Conservation (phyloP, 2,888 invertebrate genomes). For the Microctonus aethiopoides region DNA sequence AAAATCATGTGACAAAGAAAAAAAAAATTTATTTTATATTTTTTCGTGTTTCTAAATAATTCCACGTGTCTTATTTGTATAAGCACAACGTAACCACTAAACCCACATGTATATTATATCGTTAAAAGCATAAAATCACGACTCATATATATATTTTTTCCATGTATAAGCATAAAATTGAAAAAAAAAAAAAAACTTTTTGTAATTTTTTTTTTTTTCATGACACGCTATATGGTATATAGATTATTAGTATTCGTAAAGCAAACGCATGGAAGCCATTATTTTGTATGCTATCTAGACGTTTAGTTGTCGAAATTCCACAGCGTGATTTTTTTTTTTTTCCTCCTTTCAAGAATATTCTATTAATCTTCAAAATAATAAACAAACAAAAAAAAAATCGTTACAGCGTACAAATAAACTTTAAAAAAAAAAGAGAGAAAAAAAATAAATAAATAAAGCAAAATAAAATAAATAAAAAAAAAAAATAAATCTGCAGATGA, state of each 20-base stretch:
- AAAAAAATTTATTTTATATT: too few species aligned
- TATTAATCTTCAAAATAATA: slow-evolving; percentile 16
- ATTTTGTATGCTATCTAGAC: slow-evolving; percentile 55
- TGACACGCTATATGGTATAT: slow-evolving; percentile 5
- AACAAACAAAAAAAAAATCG: neutral
- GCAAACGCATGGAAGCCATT: slow-evolving; percentile 27
- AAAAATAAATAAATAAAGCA: neutral
- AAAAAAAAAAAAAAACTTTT: slow-evolving; percentile 9
- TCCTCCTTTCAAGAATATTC: slow-evolving; percentile 44
- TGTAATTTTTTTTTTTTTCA: slow-evolving; percentile 37
- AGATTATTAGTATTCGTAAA: slow-evolving; percentile 56
- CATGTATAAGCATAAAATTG: neutral
- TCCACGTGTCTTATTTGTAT: neutral
- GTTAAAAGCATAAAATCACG: slow-evolving; percentile 16
- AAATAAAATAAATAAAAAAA: too few species aligned
- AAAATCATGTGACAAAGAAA: neutral
- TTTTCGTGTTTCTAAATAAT: neutral
- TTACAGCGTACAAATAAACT: neutral
- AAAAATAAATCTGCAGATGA: neutral
- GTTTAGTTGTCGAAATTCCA: slow-evolving; percentile 46
- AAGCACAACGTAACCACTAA: neutral
- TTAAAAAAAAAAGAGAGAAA: neutral
- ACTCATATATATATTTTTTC: neutral
- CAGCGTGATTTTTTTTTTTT: slow-evolving; percentile 41
- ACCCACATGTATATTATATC: neutral